Percentiles rank a stretch among this genome's conserved stretches.
phyloP scores from a whole-genome alignment of 2,888 invertebrate genomes.

The Dusona sp. region DNA sequence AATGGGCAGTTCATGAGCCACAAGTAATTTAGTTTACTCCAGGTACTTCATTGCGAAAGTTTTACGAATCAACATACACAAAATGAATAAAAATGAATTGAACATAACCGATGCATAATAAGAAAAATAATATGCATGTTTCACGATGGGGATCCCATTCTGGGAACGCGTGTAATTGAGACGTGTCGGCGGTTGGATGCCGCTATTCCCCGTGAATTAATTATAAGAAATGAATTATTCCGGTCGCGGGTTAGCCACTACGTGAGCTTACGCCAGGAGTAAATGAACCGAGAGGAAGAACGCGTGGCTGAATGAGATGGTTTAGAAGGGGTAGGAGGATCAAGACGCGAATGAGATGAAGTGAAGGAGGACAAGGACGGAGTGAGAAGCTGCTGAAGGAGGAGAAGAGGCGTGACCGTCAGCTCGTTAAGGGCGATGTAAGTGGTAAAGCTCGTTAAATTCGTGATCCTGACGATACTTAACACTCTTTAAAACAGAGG shows the following conservation, averaged over 20 bases:
- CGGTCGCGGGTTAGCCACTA: slow-evolving; percentile 64
- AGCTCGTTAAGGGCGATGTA: slow-evolving; percentile 70
- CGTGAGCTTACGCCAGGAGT: slow-evolving; percentile 64
- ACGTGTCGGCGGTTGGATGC: slow-evolving; percentile 56
- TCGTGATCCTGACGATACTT: slow-evolving; percentile 69
- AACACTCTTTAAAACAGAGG: slow-evolving; percentile 68
- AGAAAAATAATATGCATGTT: slow-evolving; percentile 37
- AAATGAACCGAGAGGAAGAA: slow-evolving; percentile 62
- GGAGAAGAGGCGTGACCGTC: slow-evolving; percentile 49
- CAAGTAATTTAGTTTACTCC: slow-evolving; percentile 34
- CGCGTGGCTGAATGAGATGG: slow-evolving; percentile 46
- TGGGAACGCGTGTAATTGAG: slow-evolving; percentile 64
- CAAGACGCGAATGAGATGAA: slow-evolving; percentile 41
- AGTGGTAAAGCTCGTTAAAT: slow-evolving; percentile 71
- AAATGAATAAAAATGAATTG: slow-evolving; percentile 29
- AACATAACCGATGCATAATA: slow-evolving; percentile 12
- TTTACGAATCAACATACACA: slow-evolving; percentile 3
- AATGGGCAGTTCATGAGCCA: slow-evolving; percentile 16
- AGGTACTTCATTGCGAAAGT: slow-evolving; percentile 30
- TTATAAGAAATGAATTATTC: slow-evolving; percentile 71
- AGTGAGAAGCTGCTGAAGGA: slow-evolving; percentile 16
- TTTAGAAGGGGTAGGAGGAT: slow-evolving; percentile 31
- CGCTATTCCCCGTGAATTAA: slow-evolving; percentile 66
- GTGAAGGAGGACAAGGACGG: slow-evolving; percentile 38
- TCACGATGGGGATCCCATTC: slow-evolving; percentile 6